Evolutionary conservation across 2,888 invertebrate species (phyloP).

Genomic region (Melipona beecheii): DNA sequence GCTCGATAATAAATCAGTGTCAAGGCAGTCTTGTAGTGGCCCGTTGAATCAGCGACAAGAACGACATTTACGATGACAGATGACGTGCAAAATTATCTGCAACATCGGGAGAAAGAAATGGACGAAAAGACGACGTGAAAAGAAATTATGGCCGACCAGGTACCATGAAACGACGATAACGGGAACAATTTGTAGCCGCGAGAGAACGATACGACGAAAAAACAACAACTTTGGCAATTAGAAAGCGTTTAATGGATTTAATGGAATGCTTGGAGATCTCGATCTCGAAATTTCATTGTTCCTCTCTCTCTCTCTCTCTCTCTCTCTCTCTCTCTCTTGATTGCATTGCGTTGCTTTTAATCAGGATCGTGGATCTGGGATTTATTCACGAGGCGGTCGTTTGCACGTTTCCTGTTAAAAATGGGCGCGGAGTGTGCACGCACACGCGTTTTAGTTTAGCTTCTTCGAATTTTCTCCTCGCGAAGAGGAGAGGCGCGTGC

Average conservation of each 20-base stretch:
- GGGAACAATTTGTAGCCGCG: not conserved
- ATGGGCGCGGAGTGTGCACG: not conserved
- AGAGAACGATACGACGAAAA: not conserved
- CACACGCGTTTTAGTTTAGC: constrained; percentile 1
- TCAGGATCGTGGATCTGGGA: not conserved
- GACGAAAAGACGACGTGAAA: constrained; percentile 17
- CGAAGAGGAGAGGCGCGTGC: not conserved
- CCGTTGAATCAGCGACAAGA: constrained; percentile 54
- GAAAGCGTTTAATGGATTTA: not conserved
- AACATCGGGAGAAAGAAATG: constrained; percentile 43
- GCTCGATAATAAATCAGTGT: constrained; percentile 62
- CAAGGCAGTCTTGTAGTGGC: constrained; percentile 43
- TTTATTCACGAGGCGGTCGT: not conserved
- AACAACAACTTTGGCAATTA: not conserved
- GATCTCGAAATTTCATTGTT: not conserved
- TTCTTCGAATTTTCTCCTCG: not conserved
- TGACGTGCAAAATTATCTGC: constrained; percentile 58
- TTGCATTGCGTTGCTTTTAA: not conserved
- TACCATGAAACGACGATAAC: not conserved
- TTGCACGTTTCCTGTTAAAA: constrained; percentile 22
- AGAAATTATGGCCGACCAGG: constrained; percentile 16
- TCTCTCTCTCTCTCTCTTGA: not conserved
- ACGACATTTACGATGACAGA: constrained; percentile 65
- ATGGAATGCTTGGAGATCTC: not conserved
- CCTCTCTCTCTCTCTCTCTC: not conserved